phyloP scores from a whole-genome alignment of 92 coral and sea anemone genomes.

The Porites divaricata region DNA sequence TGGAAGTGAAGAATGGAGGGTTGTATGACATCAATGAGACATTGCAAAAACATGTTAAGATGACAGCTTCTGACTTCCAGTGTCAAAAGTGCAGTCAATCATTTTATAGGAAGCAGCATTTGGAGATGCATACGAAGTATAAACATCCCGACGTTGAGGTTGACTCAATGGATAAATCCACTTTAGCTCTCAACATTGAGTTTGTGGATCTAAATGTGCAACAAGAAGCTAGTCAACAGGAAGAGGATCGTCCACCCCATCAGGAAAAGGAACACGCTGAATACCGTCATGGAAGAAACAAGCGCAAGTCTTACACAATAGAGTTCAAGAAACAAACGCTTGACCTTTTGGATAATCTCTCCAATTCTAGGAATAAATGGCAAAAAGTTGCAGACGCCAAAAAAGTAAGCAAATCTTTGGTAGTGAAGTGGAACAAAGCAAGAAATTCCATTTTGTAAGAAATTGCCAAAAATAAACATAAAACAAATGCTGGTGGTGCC shows the following conservation, averaged over 20 bases:
- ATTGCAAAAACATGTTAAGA: constrained; percentile 7
- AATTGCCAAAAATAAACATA: constrained; percentile 43
- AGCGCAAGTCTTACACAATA: neutral
- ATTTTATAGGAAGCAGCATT: constrained; percentile 44
- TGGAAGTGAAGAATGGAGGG: constrained; percentile 36
- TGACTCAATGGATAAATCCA: too few species aligned
- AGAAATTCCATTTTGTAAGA: constrained; percentile 46
- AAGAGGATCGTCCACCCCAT: constrained; percentile 36
- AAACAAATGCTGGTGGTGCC: constrained; percentile 40
- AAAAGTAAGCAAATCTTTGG: constrained; percentile 48
- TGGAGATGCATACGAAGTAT: constrained; percentile 55
- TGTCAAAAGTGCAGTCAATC: constrained; percentile 10
- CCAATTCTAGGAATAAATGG: constrained; percentile 50
- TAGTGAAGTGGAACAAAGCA: constrained; percentile 60
- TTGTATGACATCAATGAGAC: constrained; percentile 45
- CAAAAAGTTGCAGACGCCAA: constrained; percentile 51
- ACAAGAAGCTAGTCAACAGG: constrained; percentile 25
- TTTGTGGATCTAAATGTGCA: neutral
- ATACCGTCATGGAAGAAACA: constrained; percentile 41
- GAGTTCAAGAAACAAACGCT: constrained; percentile 23
- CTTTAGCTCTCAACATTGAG: neutral
- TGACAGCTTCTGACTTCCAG: constrained; percentile 13
- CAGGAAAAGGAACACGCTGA: constrained; percentile 46
- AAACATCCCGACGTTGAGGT: constrained; percentile 37
- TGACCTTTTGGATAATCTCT: constrained; percentile 39